Evolutionary conservation across 2,113 vertebrate genomes (phyloP).

Genomic region (Plotosus lineatus): DNA sequence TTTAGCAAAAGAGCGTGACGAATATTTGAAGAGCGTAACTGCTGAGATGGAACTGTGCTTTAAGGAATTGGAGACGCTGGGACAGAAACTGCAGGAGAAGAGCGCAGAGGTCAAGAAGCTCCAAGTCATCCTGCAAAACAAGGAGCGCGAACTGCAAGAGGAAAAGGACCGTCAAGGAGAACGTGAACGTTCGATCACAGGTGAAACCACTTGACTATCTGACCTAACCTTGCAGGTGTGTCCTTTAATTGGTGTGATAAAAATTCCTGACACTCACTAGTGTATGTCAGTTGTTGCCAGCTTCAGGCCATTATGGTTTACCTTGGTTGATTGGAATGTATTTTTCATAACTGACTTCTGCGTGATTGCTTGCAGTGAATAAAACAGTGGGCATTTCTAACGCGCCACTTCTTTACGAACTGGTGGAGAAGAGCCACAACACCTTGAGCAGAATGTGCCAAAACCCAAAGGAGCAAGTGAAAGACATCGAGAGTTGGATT

Average conservation of each 20-base stretch:
- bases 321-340: neutral
- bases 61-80: neutral
- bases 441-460: neutral
- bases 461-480: constrained; percentile 23
- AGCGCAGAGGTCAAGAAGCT: neutral
- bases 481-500: constrained; percentile 9
- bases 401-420: neutral
- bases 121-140: neutral
- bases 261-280: neutral
- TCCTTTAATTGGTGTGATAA: neutral
- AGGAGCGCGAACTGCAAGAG: constrained; percentile 13
- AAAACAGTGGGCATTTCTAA: neutral
- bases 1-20: neutral
- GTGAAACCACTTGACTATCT: neutral
- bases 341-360: neutral
- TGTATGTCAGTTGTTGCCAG: neutral
- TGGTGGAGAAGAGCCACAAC: neutral
- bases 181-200: neutral
- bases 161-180: neutral
- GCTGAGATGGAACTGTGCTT: constrained; percentile 14
- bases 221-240: neutral
- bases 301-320: neutral
- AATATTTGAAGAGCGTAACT: neutral
- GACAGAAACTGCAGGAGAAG: constrained; percentile 29
- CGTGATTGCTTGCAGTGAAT: neutral